Percentiles rank a stretch among this genome's conserved stretches.
phyloP scores from a whole-genome alignment of 2,113 vertebrate species.

The Dasyurus viverrinus region DNA sequence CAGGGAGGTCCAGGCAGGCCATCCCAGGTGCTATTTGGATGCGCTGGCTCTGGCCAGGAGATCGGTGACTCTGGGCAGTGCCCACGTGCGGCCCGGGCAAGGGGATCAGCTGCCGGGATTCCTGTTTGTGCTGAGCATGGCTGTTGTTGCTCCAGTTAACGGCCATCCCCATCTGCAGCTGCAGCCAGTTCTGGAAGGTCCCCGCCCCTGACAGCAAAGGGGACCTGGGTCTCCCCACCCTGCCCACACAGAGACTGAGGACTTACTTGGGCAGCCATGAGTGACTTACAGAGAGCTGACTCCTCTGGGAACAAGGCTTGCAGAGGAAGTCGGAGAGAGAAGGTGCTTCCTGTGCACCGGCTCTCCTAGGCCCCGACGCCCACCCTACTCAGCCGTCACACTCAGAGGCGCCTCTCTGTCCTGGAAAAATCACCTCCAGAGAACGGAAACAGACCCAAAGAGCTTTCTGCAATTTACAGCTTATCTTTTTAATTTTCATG shows the following conservation, averaged over 20 bases:
- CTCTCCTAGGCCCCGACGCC: rapidly evolving
- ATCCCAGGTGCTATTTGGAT: rapidly evolving
- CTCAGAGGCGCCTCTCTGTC: neutral
- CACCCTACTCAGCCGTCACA: neutral
- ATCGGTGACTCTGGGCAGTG: constrained; percentile 11
- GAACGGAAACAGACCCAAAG: neutral
- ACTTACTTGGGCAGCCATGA: neutral
- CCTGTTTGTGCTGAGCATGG: neutral
- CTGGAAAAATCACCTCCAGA: rapidly evolving
- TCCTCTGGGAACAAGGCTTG: neutral
- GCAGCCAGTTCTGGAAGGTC: neutral
- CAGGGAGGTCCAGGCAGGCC: neutral
- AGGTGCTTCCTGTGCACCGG: neutral
- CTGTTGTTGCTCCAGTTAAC: neutral
- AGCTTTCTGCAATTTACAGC: neutral
- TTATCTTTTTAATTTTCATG: neutral
- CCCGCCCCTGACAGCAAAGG: neutral
- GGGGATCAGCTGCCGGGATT: neutral
- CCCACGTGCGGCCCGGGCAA: rapidly evolving
- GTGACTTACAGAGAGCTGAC: neutral
- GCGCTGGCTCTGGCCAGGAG: neutral
- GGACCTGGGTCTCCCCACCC: neutral
- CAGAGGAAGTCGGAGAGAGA: neutral
- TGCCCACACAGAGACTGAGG: neutral
- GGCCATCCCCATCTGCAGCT: neutral